Evolutionary conservation across 2,113 vertebrate genomes (phyloP).

Genomic region (Eurypyga helias): DNA sequence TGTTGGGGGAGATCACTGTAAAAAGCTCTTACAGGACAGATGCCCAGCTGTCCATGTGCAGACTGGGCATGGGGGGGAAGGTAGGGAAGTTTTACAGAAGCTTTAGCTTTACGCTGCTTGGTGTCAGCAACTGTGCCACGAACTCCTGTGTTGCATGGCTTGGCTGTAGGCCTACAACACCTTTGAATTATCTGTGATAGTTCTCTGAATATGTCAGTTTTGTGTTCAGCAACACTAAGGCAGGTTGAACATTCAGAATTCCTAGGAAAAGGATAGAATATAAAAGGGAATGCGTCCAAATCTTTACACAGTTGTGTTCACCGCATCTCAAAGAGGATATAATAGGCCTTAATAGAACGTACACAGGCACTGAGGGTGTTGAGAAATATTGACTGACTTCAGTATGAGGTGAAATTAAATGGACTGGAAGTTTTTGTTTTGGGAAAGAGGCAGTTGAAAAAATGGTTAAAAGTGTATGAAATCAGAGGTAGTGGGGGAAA

Average conservation of each 20-base stretch:
- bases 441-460: not conserved
- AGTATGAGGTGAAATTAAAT: not conserved
- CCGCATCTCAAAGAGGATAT: not conserved
- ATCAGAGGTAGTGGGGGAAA: not conserved
- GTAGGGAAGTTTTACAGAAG: not conserved
- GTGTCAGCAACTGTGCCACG: not conserved
- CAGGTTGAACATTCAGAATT: not conserved
- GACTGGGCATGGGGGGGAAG: not conserved
- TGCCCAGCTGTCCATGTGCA: not conserved
- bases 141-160: not conserved
- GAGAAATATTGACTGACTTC: not conserved
- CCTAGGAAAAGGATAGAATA: not conserved
- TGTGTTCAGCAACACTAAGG: not conserved
- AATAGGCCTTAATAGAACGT: not conserved
- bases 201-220: not conserved
- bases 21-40: not conserved
- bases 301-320: not conserved
- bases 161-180: not conserved
- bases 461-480: not conserved
- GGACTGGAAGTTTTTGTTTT: not conserved
- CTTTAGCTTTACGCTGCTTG: not conserved
- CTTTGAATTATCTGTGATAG: not conserved
- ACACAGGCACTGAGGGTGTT: not conserved
- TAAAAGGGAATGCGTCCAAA: not conserved
- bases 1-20: fast-evolving